These are phyloP conservation scores for Alligator sinensis DNA, from an alignment of 2,113 vertebrate species.

Conservation along the genomic window DNA sequence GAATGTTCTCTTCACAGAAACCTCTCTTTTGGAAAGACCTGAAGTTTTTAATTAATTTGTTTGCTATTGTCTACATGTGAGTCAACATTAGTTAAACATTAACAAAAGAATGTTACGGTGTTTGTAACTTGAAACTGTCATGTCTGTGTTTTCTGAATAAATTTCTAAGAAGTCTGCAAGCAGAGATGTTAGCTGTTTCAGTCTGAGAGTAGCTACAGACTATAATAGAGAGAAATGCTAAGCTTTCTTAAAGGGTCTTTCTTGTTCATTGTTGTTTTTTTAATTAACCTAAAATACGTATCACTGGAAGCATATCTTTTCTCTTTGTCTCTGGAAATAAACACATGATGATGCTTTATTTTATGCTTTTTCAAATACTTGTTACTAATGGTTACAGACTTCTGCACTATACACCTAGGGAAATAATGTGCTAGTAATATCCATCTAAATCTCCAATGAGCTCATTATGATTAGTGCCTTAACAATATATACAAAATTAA, in stretches of 20 bases:
- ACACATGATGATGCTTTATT: neutral
- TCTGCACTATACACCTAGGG: neutral
- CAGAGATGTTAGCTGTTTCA: neutral
- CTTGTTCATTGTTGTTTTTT: neutral
- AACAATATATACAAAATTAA: slow-evolving; percentile 41
- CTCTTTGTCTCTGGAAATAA: neutral
- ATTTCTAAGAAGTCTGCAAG: neutral
- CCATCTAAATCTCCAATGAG: slow-evolving; percentile 31
- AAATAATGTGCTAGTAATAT: slow-evolving; percentile 41
- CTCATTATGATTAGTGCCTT: slow-evolving; percentile 34
- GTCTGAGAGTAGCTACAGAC: neutral
- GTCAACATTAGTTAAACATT: neutral
- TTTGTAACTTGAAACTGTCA: neutral
- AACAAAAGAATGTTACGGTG: neutral
- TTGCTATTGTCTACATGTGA: neutral
- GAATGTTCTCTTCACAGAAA: neutral
- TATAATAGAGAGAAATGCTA: neutral
- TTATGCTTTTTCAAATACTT: slow-evolving; percentile 11
- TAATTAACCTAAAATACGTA: neutral
- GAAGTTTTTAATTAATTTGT: neutral
- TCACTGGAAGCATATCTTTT: neutral
- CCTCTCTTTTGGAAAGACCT: fast-evolving
- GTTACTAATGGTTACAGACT: neutral
- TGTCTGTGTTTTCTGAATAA: neutral
- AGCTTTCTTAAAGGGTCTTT: neutral